These are phyloP conservation scores for Onychostruthus taczanowskii DNA, from an alignment of 2,113 vertebrate genomes.

Conservation along the genomic window DNA sequence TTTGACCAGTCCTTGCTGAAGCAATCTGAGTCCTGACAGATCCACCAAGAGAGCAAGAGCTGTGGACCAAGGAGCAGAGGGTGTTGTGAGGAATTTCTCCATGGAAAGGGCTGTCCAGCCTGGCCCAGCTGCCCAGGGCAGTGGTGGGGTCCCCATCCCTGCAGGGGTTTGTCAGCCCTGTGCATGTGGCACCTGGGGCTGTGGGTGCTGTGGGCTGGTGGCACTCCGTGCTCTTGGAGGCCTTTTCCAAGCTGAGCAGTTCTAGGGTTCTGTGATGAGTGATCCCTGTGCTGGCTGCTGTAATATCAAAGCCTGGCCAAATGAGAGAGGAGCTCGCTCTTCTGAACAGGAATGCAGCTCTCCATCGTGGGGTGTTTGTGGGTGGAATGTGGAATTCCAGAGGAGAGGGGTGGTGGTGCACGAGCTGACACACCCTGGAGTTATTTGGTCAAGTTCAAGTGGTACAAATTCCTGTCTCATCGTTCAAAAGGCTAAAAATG, in stretches of 20 bases:
- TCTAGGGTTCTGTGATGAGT: not conserved
- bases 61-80: not conserved
- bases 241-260: not conserved
- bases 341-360: not conserved
- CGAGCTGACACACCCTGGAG: not conserved
- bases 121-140: not conserved
- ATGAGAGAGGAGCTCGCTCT: not conserved
- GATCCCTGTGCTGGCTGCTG: not conserved
- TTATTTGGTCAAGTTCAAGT: not conserved
- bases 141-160: not conserved
- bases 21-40: not conserved
- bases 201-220: not conserved
- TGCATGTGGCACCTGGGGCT: not conserved
- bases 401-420: not conserved
- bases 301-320: not conserved
- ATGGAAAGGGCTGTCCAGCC: not conserved
- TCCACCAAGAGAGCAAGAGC: not conserved
- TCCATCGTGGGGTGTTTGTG: rapidly evolving
- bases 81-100: not conserved
- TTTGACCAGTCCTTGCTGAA: not conserved
- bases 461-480: not conserved
- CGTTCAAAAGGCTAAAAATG: constrained; percentile 17
- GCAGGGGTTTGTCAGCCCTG: not conserved
- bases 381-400: not conserved
- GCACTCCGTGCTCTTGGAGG: rapidly evolving